Evolutionary conservation across 2,113 vertebrate species (phyloP), one percentile per base, ranked within the genome.

Genomic region (Hippocampus zosterae): DNA sequence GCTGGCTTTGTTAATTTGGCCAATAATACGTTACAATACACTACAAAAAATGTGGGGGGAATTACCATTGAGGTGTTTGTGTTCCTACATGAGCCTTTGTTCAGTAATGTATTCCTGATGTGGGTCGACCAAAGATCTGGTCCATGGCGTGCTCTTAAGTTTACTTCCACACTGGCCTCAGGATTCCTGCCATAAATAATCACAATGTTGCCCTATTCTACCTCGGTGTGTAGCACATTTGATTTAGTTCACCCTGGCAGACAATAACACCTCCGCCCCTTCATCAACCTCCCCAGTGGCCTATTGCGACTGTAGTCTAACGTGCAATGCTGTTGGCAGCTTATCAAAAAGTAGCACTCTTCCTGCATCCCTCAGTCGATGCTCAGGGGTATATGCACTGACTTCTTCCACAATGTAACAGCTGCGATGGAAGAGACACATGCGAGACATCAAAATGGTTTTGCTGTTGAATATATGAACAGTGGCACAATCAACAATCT

Each of bases 101-200:
- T 88, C 25, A 61, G 66, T 87, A 85, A 87, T 86, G 27, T 68
- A 68, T 85, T 85, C 81, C 77, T 80, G 70, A 81, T 79, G 80
- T 75, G 82, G 70, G 76, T 69, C 5, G 67, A 63, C 75, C 73
- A 78, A 68, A 71, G 79, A 81, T 75, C 55, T 61, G n/a, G 71
- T 33, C 61, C 59, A 60, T 57, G 69, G 57, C n/a, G 19, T 18
- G 33, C 18, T 52, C 68, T 74, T 50, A 69, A 77, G 46, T 68
- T 71, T 74, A 74, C 78, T 81, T 81, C 76, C 69, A 67, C 46
- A 74, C 75, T 67, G 63, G 65, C 67, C 50, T 53, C 44, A n/a
- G 55, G 70, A 76, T 55, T 40, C 42, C 21, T 61, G 68, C 57
- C 61, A 80, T 81, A 55, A 80, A 81, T 78, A 84, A 77, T 69